Evolutionary conservation across 2,888 invertebrate genomes (phyloP), one percentile per base, ranked within the genome.

Genomic region (Drosophila ustulata): DNA sequence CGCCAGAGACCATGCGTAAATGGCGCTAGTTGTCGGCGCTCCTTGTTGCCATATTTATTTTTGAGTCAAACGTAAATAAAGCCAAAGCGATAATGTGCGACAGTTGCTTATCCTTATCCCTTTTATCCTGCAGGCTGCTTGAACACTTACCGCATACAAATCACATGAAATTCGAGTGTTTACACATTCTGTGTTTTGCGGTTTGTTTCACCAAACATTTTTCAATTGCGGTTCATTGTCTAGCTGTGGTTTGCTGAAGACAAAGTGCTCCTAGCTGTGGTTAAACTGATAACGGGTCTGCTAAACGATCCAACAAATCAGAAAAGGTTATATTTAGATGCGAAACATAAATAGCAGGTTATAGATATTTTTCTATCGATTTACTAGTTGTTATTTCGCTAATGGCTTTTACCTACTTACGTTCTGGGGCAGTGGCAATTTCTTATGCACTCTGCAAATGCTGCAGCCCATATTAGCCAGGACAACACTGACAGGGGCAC

Each of bases 11-110:
- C 57, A 47, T 39, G 45, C 43, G 68, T 8, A 67, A 68, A 51
- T 45, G 73, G 50, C 65, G 73, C 63, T 67, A 49, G 50, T 57
- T 50, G 59, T 53, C 58, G 56, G 50, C 51, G 49, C 30, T 71
- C 64, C 71, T 73, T 73, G 69, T 71, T 73, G 75, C 72, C 77
- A 75, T 79, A 84, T 87, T 83, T 86, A 81, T 78, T 83, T 86
- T 83, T 68, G 79, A 71, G 8, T 45, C 28, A 3, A 45, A 64
- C 61, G 49, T 51, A 71, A 66, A 67, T 46, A 68, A 55, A 71
- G 65, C 66, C 67, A 47, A 66, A 68, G 80, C 82, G 82, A 79
- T 76, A 80, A 79, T 71, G 82, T 71, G 80, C 67, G 69, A 75
- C 72, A 68, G 82, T 71, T 83, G 65, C 66, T 77, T 75, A 77